Base-by-base conservation (phyloP, 2,888 invertebrate genomes). In the Tenthredo livida region DNA sequence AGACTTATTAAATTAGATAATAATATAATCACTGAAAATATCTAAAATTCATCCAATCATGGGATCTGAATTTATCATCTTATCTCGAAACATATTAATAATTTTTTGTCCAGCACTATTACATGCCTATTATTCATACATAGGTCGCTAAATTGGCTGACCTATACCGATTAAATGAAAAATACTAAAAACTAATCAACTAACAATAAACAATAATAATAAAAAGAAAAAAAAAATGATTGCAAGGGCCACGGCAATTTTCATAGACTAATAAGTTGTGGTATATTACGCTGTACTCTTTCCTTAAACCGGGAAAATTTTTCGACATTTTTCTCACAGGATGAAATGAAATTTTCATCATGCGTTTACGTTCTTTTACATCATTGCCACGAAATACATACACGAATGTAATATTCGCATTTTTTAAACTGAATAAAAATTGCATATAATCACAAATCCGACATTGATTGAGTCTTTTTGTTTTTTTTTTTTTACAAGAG, bases 101-200 rank as follows among this genome's bases (percentile, higher is more conserved):
- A 43, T 50, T 77, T 77, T 50, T 77, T 77, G 50, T 77, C 77
- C 77, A 77, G 54, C 77, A 54, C 77, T 77, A 77, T 77, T 77
- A 77, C 54, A 77, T 77, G 77, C 47, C 77, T 77, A 54, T 50
- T 77, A 77, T 80, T 61, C 40, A 80, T 58, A 58, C 40, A 21
- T 61, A 61, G 61, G 61, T 80, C 58, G 80, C 21, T 80, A 1
- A 61, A 61, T 80, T 58, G n/a, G 40, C 40, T 40, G 80, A 80
- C 61, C 80, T 61, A 15, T 80, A 61, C 77, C 58, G 65, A 40
- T 58, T 40, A 72, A 86, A 82, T 85, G 9, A 82, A 86, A 82
- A 65, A 65, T 47, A 86, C 58, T 85, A 86, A 86, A 65, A 83
- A 86, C 84, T 86, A 86, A 84, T 86, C 82, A 33, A 78, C 86